Percentiles rank a stretch among this genome's conserved stretches.
phyloP scores from a whole-genome alignment of 2,113 vertebrate species.

The Corythornis cristatus region DNA sequence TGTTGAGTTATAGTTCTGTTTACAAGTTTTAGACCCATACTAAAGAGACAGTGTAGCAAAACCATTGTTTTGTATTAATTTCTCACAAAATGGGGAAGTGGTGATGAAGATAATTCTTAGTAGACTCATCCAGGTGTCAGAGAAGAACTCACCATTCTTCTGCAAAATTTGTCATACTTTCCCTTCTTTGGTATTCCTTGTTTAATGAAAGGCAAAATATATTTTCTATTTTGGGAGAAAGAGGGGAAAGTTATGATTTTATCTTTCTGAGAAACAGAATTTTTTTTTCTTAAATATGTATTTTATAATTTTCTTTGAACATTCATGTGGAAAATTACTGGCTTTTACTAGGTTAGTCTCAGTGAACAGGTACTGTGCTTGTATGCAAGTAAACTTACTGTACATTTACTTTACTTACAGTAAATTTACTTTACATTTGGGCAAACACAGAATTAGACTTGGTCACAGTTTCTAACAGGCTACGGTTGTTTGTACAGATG shows the following conservation, averaged over 20 bases:
- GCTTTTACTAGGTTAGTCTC: not conserved
- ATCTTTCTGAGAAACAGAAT: not conserved
- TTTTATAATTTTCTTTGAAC: not conserved
- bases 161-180: not conserved
- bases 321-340: not conserved
- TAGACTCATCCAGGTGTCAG: not conserved
- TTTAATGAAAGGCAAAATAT: not conserved
- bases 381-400: not conserved
- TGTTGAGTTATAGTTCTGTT: conserved; percentile 7
- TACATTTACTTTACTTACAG: too few relatives aligned
- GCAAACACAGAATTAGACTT: not conserved
- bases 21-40: conserved; percentile 5
- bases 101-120: not conserved
- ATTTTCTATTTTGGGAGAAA: not conserved
- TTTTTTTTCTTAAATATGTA: too few relatives aligned
- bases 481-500: not conserved
- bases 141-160: not conserved
- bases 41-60: not conserved
- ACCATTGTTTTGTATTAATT: not conserved
- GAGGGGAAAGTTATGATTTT: accelerated
- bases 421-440: not conserved
- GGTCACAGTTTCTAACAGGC: not conserved
- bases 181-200: not conserved
- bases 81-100: not conserved
- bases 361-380: not conserved